phyloP scores from a whole-genome alignment of 2,888 invertebrate species.

The Lottia scabra region DNA sequence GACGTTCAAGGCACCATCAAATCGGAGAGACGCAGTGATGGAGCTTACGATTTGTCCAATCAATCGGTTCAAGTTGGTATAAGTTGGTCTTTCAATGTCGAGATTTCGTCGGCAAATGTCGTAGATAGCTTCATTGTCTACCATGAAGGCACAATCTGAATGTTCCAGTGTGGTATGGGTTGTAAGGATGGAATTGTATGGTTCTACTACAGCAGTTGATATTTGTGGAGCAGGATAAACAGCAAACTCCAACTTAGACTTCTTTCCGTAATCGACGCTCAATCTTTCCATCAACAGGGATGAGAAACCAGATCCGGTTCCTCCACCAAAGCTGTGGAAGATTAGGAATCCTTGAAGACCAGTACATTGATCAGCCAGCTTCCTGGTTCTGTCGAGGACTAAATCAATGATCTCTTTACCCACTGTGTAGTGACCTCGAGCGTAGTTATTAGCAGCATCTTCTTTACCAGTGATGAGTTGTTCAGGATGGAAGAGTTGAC shows the following conservation, averaged over 20 bases:
- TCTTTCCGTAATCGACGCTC: conserved; percentile 82
- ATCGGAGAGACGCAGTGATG: conserved; percentile 69
- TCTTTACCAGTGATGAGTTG: conserved; percentile 97
- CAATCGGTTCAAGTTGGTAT: conserved; percentile 90
- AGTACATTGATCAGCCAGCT: conserved; percentile 59
- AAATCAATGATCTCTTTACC: conserved; percentile 83
- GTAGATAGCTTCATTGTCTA: conserved; percentile 89
- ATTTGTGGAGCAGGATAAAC: conserved; percentile 91
- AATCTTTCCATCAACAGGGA: conserved; percentile 88
- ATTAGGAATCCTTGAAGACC: conserved; percentile 66
- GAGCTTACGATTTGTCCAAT: conserved; percentile 84
- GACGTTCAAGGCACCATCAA: conserved; percentile 71
- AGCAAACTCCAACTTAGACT: conserved; percentile 89
- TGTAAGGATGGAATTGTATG: conserved; percentile 95
- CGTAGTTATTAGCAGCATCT: conserved; percentile 98
- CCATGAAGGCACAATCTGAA: conserved; percentile 97
- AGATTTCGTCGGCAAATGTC: conserved; percentile 88
- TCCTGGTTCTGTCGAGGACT: conserved; percentile 81
- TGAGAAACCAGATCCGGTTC: conserved; percentile 89
- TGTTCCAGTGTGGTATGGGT: conserved; percentile 94
- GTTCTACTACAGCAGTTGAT: conserved; percentile 93
- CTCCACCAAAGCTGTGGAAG: conserved; percentile 65
- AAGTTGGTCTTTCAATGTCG: conserved; percentile 85
- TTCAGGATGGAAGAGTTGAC: conserved; percentile 97
- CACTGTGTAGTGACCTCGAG: conserved; percentile 97